These are phyloP conservation scores for Xylocampa areola DNA, from an alignment of 2,888 invertebrate species.

Conservation along the genomic window DNA sequence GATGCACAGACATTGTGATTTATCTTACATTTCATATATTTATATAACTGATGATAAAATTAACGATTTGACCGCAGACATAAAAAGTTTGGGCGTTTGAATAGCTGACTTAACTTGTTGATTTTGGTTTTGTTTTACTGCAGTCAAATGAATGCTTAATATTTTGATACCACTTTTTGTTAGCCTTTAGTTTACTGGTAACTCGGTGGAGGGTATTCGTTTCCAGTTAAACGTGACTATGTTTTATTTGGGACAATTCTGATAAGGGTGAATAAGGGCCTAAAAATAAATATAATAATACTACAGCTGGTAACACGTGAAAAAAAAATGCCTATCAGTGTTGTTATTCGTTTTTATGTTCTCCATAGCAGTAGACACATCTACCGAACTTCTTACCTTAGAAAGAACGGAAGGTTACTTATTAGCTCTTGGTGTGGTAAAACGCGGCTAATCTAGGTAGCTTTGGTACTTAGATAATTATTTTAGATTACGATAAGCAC, in stretches of 20 bases:
- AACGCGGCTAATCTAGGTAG: too few species aligned
- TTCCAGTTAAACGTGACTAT: slow-evolving; percentile 39
- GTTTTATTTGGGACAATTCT: slow-evolving; percentile 45
- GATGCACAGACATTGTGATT: slow-evolving; percentile 65
- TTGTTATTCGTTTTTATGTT: too few species aligned
- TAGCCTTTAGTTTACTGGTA: slow-evolving; percentile 17
- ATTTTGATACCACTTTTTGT: slow-evolving; percentile 41
- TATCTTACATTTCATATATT: slow-evolving; percentile 70
- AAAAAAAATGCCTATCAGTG: too few species aligned
- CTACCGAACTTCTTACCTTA: too few species aligned
- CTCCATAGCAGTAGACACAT: too few species aligned
- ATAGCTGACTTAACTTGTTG: slow-evolving; percentile 52
- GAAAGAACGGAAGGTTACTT: too few species aligned
- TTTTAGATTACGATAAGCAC: too few species aligned
- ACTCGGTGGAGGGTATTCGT: slow-evolving; percentile 14
- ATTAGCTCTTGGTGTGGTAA: too few species aligned
- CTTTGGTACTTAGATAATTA: too few species aligned
- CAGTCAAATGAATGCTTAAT: slow-evolving; percentile 34
- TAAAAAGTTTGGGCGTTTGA: slow-evolving; percentile 65
- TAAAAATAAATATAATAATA: too few species aligned
- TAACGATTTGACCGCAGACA: slow-evolving; percentile 66
- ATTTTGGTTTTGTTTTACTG: slow-evolving; percentile 53
- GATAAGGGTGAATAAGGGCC: slow-evolving; percentile 27
- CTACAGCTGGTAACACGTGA: too few species aligned
- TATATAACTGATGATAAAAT: slow-evolving; percentile 71